Evolutionary conservation across 2,888 invertebrate genomes (phyloP).

Genomic region (Scelioninae gen. 1): DNA sequence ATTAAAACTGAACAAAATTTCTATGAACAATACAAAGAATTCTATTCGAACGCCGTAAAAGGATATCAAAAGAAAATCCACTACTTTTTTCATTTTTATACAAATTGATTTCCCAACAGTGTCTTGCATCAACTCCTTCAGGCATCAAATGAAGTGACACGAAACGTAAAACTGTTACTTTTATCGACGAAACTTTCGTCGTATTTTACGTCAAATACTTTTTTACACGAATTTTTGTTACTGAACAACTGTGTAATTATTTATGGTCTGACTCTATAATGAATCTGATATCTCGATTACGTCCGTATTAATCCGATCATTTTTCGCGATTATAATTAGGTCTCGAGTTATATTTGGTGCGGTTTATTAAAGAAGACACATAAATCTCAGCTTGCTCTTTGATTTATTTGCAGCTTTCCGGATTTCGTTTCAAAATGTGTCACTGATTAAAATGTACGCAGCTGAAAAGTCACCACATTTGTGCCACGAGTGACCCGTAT

Average conservation of each 20-base stretch:
- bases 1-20: no score
- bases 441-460: slow-evolving; percentile 17
- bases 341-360: slow-evolving; percentile 8
- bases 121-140: slow-evolving; percentile 10
- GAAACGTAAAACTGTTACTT: neutral
- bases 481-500: neutral
- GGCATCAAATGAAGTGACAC: slow-evolving; percentile 13
- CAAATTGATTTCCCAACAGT: slow-evolving; percentile 18
- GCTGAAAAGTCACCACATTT: neutral
- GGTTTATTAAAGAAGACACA: slow-evolving; percentile 7
- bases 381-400: slow-evolving; percentile 14
- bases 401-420: slow-evolving; percentile 10
- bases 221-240: neutral
- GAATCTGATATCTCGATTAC: neutral
- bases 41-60: no score
- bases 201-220: neutral
- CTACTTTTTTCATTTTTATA: slow-evolving; percentile 4
- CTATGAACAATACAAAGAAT: no score
- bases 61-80: no score
- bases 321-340: neutral
- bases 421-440: slow-evolving; percentile 16
- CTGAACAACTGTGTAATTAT: neutral
- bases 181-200: neutral
- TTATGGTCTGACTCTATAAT: neutral
- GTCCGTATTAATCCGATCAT: slow-evolving; percentile 1